These are phyloP conservation scores for Opisthograptis luteolata DNA, from an alignment of 2,888 invertebrate species.

Conservation along the genomic window DNA sequence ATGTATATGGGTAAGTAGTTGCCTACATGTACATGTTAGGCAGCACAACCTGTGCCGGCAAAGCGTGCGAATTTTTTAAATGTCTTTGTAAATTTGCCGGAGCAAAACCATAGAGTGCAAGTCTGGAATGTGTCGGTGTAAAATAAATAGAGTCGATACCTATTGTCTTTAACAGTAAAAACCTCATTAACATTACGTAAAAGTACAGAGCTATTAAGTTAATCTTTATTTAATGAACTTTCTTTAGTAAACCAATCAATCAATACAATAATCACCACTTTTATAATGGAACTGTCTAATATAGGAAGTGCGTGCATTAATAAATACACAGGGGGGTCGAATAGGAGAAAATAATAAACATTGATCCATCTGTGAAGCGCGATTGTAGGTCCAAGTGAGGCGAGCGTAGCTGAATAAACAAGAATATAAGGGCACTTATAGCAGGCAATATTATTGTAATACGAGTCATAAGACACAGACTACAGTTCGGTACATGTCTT, in stretches of 20 bases:
- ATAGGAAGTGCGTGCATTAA: too few relatives aligned
- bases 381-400: too few relatives aligned
- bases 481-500: constrained; percentile 4
- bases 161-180: background rate
- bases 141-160: too few relatives aligned
- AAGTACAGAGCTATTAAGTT: background rate
- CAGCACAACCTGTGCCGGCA: background rate
- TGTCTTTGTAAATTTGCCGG: background rate
- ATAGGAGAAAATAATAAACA: too few relatives aligned
- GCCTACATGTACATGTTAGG: too few relatives aligned
- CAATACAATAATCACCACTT: background rate
- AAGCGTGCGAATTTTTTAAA: constrained; percentile 12
- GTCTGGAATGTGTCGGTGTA: constrained; percentile 5
- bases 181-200: background rate
- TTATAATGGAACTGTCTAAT: too few relatives aligned
- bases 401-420: too few relatives aligned
- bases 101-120: background rate
- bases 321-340: too few relatives aligned
- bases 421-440: too few relatives aligned
- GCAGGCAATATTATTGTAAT: too few relatives aligned
- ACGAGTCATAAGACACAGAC: too few relatives aligned
- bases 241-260: constrained; percentile 1
- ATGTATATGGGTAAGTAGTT: constrained; percentile 10
- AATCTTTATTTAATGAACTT: constrained; percentile 10
- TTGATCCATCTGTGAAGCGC: too few relatives aligned